Conservation (phyloP, 2,113 vertebrate species). For the Lepus europaeus region DNA sequence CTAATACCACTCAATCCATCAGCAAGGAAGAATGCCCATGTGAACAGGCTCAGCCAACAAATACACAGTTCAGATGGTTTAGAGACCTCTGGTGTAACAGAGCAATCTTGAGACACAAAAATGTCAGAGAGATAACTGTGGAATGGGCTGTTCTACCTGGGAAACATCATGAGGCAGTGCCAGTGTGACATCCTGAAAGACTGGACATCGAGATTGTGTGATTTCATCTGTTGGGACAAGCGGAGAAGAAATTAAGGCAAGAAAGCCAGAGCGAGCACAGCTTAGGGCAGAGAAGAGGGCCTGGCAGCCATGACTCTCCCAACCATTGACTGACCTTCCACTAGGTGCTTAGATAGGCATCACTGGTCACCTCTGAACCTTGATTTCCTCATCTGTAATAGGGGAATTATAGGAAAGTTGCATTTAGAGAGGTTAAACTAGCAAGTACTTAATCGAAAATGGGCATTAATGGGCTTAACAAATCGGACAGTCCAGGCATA, state of each 20-base stretch:
- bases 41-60: neutral
- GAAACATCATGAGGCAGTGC: neutral
- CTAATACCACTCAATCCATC: neutral
- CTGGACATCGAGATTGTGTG: neutral
- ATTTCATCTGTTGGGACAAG: neutral
- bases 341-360: neutral
- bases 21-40: neutral
- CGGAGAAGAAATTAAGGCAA: neutral
- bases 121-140: neutral
- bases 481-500: neutral
- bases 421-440: neutral
- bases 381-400: neutral
- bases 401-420: neutral
- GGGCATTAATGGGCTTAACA: neutral
- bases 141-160: fast-evolving
- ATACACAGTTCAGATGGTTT: neutral
- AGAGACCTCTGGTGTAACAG: neutral
- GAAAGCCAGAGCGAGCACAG: neutral
- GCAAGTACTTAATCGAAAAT: neutral
- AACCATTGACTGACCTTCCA: neutral
- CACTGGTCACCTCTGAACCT: neutral
- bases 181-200: neutral
- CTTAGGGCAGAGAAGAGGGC: neutral
- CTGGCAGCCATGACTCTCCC: neutral
- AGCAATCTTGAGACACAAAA: neutral